phyloP scores from a whole-genome alignment of 1,140 invertebrate genomes.

The Alviniconcha marisindica region DNA sequence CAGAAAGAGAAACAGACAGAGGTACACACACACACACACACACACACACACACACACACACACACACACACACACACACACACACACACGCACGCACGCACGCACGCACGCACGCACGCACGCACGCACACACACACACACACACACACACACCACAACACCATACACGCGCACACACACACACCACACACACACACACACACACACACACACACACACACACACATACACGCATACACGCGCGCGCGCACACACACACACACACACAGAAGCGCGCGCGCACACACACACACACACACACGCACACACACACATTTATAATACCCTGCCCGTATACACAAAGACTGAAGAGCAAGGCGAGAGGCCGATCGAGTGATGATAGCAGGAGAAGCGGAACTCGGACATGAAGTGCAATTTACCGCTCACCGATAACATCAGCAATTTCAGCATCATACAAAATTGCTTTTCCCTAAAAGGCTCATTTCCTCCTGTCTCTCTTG shows the following conservation, averaged over 20 bases:
- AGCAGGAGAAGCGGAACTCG: too few relatives aligned
- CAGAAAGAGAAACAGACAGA: not conserved
- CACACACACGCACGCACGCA: constrained; percentile 26
- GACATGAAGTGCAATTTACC: too few relatives aligned
- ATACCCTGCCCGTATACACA: too few relatives aligned
- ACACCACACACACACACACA: constrained; percentile 30
- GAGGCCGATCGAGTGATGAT: too few relatives aligned
- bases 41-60: constrained; percentile 14
- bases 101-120: constrained; percentile 16
- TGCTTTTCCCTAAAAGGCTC: too few relatives aligned
- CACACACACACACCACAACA: constrained; percentile 28
- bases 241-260: not conserved
- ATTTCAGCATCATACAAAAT: too few relatives aligned
- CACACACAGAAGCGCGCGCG: not conserved
- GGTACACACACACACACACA: not conserved
- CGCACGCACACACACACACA: constrained; percentile 34
- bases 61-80: constrained; percentile 29
- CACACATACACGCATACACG: constrained; percentile 24
- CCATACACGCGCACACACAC: constrained; percentile 33
- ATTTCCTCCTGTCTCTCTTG: too few relatives aligned
- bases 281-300: not conserved
- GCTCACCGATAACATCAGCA: too few relatives aligned
- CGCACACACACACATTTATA: too few relatives aligned
- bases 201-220: constrained; percentile 19
- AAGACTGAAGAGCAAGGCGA: too few relatives aligned